Evolutionary conservation across 2,113 vertebrate genomes (phyloP), one percentile per base, ranked within the genome.

Genomic region (Bos indicus): DNA sequence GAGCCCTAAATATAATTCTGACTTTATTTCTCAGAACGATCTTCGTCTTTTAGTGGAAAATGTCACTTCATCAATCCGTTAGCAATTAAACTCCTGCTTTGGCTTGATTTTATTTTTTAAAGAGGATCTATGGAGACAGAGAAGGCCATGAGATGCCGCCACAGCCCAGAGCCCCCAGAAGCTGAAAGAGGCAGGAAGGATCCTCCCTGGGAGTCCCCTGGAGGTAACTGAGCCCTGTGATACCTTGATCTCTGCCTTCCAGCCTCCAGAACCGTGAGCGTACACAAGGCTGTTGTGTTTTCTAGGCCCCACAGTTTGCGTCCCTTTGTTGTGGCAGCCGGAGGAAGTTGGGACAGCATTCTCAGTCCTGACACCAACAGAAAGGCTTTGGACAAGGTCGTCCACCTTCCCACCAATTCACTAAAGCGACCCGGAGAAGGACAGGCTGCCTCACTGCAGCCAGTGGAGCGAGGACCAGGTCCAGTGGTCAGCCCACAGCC

Each of bases 1-100:
- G 28, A 96, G n/a, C 12, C 33, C 14, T 17, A 43, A 87, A 85
- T 93, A 86, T 57, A 77, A 84, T 84, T 95, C 88, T n/a, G 88
- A 96, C 89, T 96, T 97, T 30, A 62, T 15, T 62, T 97, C n/a
- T 71, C 78, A 91, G 59, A 98, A 97, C 13, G 60, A 97, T 95
- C 85, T 96, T 97, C 80, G 95, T 33, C 90, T 57, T 97, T 97
- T 95, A 97, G 97, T 97, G 93, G 92, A 95, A 96, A 98, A 89
- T 96, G 97, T 97, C 98, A 98, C 94, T 92, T 98, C 56, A 95
- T 95, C 92, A 92, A 23, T 97, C 56, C 40, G 40, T 97, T 92
- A 81, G 92, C 94, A 94, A 93, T 51, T 96, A 97, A 97, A 90
- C 81, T 91, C 67, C 81, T 57, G 23, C 51, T 74, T 91, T 80